phyloP scores from a whole-genome alignment of 2,113 vertebrate genomes.

The Mus musculus region GRCm39 chr7:120979501-120980000 shows the following conservation, averaged over 20 bases:
- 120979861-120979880: no score
- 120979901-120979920: not conserved
- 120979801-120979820: not conserved
- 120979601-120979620: not conserved
- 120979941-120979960: not conserved
- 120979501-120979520: not conserved
- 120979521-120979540: not conserved
- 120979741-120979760: rapidly evolving
- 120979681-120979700: no score
- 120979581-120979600: not conserved
- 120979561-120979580: not conserved
- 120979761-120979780: not conserved
- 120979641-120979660: not conserved
- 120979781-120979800: no score
- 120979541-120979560: not conserved
- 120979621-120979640: not conserved
- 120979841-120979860: not conserved
- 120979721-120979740: no score
- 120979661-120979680: not conserved
- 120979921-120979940: not conserved
- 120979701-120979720: not conserved
- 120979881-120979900: not conserved
- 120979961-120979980: not conserved
- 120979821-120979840: not conserved
- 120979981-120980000: not conserved